phyloP scores from a whole-genome alignment of 2,888 invertebrate species.

The Phaedon cochleariae region DNA sequence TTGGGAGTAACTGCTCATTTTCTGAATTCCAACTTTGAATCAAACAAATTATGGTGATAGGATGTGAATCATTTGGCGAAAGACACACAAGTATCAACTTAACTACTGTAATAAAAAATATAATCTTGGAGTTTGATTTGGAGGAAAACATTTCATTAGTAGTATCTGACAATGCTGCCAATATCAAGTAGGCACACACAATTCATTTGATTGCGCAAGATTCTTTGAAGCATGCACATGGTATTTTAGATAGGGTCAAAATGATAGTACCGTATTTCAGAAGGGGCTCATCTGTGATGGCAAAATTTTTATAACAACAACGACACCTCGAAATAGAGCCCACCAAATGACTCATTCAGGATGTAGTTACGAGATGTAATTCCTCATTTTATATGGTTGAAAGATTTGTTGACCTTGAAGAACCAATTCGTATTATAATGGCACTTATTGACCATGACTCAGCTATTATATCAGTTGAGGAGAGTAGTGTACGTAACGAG shows the following conservation, averaged over 20 bases:
- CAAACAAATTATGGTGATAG: slow-evolving; percentile 41
- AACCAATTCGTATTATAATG: slow-evolving; percentile 37
- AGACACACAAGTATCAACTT: slow-evolving; percentile 47
- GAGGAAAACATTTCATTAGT: slow-evolving; percentile 46
- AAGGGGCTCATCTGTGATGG: slow-evolving; percentile 39
- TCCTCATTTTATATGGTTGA: slow-evolving; percentile 43
- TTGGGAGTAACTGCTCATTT: slow-evolving; percentile 49
- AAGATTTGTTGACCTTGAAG: slow-evolving; percentile 35
- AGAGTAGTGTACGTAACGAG: no score
- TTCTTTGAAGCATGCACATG: slow-evolving; percentile 24
- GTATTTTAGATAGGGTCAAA: slow-evolving; percentile 34
- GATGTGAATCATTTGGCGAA: slow-evolving; percentile 36
- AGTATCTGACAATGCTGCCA: slow-evolving; percentile 49
- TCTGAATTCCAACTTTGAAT: slow-evolving; percentile 42
- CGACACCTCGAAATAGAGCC: slow-evolving; percentile 15
- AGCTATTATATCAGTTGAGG: slow-evolving; percentile 31
- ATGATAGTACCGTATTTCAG: slow-evolving; percentile 43
- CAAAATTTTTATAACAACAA: slow-evolving; percentile 51
- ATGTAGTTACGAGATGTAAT: slow-evolving; percentile 40
- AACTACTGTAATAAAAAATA: slow-evolving; percentile 38
- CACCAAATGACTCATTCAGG: slow-evolving; percentile 21
- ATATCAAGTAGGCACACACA: slow-evolving; percentile 47
- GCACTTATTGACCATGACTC: slow-evolving; percentile 31
- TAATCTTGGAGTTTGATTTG: slow-evolving; percentile 44
- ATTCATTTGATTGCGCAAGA: slow-evolving; percentile 45